These are phyloP conservation scores for Centruroides vittatus DNA, from an alignment of 1,140 invertebrate genomes.

Conservation along the genomic window DNA sequence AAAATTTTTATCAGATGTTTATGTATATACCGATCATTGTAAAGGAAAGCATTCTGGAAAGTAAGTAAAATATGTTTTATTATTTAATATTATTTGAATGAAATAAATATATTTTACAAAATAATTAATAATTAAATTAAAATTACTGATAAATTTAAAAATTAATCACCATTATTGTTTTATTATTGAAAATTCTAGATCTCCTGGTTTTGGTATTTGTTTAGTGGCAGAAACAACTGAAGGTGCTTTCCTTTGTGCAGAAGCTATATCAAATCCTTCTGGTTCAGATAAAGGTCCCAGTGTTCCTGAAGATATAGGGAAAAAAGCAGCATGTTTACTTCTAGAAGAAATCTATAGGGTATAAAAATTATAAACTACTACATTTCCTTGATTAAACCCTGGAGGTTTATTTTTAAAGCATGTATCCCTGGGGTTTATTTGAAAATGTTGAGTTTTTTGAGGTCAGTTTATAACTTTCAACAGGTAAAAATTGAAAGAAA, in stretches of 20 bases:
- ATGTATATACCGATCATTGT: constrained; percentile 82
- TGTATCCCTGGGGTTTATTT: too few relatives aligned
- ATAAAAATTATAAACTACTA: too few relatives aligned
- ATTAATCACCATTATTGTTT: neutral
- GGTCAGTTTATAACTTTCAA: too few relatives aligned
- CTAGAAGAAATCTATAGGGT: constrained; percentile 74
- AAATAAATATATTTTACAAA: neutral
- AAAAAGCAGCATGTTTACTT: constrained; percentile 58
- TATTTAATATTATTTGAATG: neutral
- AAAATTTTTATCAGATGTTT: constrained; percentile 88
- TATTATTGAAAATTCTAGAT: constrained; percentile 26
- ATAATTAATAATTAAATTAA: neutral
- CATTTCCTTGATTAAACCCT: too few relatives aligned
- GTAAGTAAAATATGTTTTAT: constrained; percentile 42
- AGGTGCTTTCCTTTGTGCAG: constrained; percentile 51
- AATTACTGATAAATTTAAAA: neutral
- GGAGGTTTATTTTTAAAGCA: too few relatives aligned
- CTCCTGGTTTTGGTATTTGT: constrained; percentile 72
- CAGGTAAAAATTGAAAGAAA: too few relatives aligned
- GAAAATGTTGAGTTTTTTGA: too few relatives aligned
- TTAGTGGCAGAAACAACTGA: constrained; percentile 83
- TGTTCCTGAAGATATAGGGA: constrained; percentile 80
- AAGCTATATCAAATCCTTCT: constrained; percentile 35
- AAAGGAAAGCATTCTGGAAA: constrained; percentile 71
- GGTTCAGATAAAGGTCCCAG: constrained; percentile 32